phyloP scores from a whole-genome alignment of 2,888 invertebrate genomes.

The Drosophila histrio region DNA sequence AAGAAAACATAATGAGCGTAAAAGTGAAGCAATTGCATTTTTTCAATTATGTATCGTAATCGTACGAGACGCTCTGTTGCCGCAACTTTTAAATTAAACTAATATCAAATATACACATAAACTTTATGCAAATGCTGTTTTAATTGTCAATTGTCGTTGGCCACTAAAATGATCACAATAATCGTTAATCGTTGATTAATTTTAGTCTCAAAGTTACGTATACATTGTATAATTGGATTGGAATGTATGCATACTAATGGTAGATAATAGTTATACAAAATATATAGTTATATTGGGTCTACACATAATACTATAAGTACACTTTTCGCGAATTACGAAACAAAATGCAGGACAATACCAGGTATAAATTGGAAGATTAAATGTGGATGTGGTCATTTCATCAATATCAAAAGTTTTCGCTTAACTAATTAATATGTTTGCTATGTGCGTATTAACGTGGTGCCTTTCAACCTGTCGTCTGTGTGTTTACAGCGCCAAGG shows the following conservation, averaged over 20 bases:
- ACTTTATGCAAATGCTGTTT: constrained; percentile 55
- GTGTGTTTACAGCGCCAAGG: constrained; percentile 86
- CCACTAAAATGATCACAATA: constrained; percentile 73
- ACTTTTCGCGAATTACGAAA: constrained; percentile 62
- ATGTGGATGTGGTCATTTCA: constrained; percentile 16
- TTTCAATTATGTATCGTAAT: constrained; percentile 74
- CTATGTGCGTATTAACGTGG: constrained; percentile 67
- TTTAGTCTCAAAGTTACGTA: constrained; percentile 62
- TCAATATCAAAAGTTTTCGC: constrained; percentile 40
- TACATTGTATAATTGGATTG: constrained; percentile 41
- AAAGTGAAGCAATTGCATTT: constrained; percentile 82
- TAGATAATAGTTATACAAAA: constrained; percentile 38
- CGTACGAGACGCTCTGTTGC: constrained; percentile 68
- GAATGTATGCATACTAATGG: constrained; percentile 54
- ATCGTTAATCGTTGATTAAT: constrained; percentile 35
- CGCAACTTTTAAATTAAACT: constrained; percentile 71
- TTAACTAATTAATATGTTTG: constrained; percentile 46
- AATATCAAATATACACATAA: constrained; percentile 69
- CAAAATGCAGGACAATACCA: constrained; percentile 39
- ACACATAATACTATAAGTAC: constrained; percentile 82
- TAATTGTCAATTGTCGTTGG: constrained; percentile 65
- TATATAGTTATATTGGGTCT: constrained; percentile 30
- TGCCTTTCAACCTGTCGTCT: constrained; percentile 31
- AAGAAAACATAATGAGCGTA: constrained; percentile 53
- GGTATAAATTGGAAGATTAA: constrained; percentile 57